These are phyloP conservation scores for Sternarchorhynchus goeldii DNA, from an alignment of 2,797 vertebrate species.

Conservation along the genomic window DNA sequence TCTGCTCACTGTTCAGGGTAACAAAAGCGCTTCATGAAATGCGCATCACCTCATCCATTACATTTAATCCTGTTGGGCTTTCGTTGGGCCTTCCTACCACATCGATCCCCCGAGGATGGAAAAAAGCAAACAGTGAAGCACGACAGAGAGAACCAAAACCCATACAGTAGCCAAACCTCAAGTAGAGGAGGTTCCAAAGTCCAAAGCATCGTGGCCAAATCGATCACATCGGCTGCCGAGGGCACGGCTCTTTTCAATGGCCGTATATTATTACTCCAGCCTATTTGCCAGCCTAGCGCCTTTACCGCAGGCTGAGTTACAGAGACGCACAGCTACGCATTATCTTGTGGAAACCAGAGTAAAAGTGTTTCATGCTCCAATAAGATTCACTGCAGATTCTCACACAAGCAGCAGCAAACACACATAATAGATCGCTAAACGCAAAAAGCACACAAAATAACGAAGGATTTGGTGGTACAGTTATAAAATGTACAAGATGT, in stretches of 20 bases:
- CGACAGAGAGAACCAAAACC: conserved; percentile 26
- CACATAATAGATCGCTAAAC: too few relatives aligned
- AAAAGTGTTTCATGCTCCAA: neutral
- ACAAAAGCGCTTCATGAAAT: neutral
- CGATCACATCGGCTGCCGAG: neutral
- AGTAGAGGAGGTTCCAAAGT: neutral
- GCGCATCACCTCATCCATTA: conserved; percentile 4
- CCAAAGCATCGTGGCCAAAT: conserved; percentile 3
- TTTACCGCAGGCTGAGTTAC: too few relatives aligned
- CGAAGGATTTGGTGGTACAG: neutral
- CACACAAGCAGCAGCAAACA: neutral
- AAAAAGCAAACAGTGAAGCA: conserved; percentile 23
- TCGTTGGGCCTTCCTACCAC: neutral
- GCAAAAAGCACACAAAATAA: too few relatives aligned
- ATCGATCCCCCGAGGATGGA: neutral
- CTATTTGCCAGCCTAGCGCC: neutral
- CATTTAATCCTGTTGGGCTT: conserved; percentile 4
- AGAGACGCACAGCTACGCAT: neutral
- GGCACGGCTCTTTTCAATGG: neutral
- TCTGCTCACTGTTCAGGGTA: neutral
- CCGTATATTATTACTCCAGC: neutral
- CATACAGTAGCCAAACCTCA: conserved; percentile 22
- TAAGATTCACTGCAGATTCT: neutral
- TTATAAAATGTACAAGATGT: neutral
- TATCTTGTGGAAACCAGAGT: neutral